Percentiles rank a stretch among this genome's conserved stretches.
phyloP scores from a whole-genome alignment of 2,113 vertebrate species.

The Rhinolophus ferrumequinum region DNA sequence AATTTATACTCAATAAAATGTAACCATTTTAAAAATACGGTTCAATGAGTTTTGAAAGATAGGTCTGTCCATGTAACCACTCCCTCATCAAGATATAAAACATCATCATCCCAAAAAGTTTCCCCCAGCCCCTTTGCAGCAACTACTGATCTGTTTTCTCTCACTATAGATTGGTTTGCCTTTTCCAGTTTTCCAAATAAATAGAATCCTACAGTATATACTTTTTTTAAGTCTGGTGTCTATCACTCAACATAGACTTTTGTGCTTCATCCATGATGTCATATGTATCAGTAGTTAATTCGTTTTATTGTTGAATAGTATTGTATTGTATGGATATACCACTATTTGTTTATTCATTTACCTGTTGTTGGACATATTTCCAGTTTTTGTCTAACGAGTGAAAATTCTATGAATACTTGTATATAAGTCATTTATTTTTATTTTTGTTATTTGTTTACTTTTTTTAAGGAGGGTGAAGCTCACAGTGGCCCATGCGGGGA shows the following conservation, averaged over 20 bases:
- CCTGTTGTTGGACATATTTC: not conserved
- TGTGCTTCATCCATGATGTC: not conserved
- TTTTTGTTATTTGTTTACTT: too few species aligned
- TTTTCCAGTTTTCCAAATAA: not conserved
- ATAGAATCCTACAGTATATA: not conserved
- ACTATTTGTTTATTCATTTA: not conserved
- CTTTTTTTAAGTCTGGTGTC: not conserved
- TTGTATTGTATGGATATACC: not conserved
- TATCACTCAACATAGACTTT: not conserved
- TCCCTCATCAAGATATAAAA: not conserved
- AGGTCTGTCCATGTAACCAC: not conserved
- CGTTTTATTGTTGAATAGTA: not conserved
- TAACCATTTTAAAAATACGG: not conserved
- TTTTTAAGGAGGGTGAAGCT: too few species aligned
- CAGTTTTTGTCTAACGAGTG: not conserved
- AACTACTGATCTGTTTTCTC: not conserved
- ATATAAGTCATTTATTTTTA: too few species aligned
- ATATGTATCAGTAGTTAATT: not conserved
- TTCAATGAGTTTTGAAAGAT: not conserved
- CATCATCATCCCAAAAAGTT: not conserved
- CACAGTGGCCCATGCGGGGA: too few species aligned
- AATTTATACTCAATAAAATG: not conserved
- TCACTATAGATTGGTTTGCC: not conserved
- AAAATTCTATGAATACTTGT: not conserved
- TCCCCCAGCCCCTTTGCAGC: not conserved